Evolutionary conservation across 2,113 vertebrate species (phyloP), one percentile per base, ranked within the genome.

Genomic region (Mionectes macconnelli): DNA sequence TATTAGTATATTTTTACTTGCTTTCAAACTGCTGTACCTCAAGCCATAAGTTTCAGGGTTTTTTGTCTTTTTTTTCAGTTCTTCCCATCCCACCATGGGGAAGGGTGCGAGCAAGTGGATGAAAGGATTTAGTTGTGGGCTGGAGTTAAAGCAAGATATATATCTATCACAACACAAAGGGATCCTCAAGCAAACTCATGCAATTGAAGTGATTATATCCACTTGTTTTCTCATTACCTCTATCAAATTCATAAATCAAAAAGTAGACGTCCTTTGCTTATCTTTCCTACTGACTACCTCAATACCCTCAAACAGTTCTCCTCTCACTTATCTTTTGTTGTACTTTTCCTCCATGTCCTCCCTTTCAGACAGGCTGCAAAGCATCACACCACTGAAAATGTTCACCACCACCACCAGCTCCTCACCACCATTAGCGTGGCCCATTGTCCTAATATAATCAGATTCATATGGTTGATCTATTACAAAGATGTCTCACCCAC

Each of bases 1-100:
- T 60, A 31, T 35, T 49, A n/a, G 5, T 40, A 27, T 42, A 35
- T 42, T 22, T 83, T 68, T 22, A 33, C 53, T 23, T 49, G 31
- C 21, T 22, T 68, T 69, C 14, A 19, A 55, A 40, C 21, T 18
- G 8, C 30, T 60, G 4, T 69, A 40, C 27, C 30, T 83, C 9
- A 69, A 62, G 11, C 24, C 62, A 76, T 40, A 4, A 40, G 22
- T 69, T 76, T 68, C 40, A 20, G 3, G 0, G 0, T 1, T 24
- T 49, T 40, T 59, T 52, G 12, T 12, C 11, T n/a, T 60, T 37
- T 59, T 35, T 59, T 76, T 35, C 53, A 14, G 27, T 69, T 60
- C 9, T 64, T 35, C 18, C 25, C 40, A 56, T 35, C 11, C 35
- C 9, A 35, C 40, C 21, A 33, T 16, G 2, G 6, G 21, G 20